Base-by-base conservation (phyloP, 2,888 invertebrate genomes). In the Baronia brevicornis region DNA sequence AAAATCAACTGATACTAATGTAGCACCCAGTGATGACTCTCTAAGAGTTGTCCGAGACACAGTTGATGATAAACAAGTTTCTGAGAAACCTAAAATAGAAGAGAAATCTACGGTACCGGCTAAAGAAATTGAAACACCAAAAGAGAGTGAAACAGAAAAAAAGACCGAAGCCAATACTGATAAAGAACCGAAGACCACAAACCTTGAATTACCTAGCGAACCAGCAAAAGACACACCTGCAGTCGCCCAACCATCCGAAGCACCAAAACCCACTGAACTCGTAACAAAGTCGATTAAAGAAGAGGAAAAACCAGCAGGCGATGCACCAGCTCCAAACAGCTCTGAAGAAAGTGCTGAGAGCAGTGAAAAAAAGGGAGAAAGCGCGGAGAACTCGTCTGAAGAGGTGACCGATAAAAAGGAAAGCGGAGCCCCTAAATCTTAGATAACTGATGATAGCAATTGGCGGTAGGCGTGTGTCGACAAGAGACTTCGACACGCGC, bases 391-490 rank as follows among this genome's bases (percentile, higher is more conserved):
- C 41, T 65, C 66, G n/a, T 65, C 70, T 17, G 65, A 69, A 36
- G 69, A 71, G 44, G 61, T 62, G 36, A 44, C 49, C 25, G 63
- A 70, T 36, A 60, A 61, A 36, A 33, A 48, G 22, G 58, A 54
- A 34, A 57, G 51, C 43, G 48, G 53, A 29, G 51, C 54, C 47
- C 42, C 57, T 46, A 63, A 62, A 57, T 65, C 60, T 64, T 77
- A 74, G 64, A 64, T 63, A 53, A 60, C 51, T 60, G 54, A 45
- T 45, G 46, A 51, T 50, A 53, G 61, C 51, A 60, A 44, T 45
- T 33, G 61, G 80, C 78, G 73, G 77, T 62, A 71, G 69, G 65
- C 79, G 75, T 75, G 80, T 72, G 79, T 84, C 84, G 78, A 80
- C 78, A 42, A 28, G 29, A 44, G 41, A 55, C 66, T 80, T 84